Base-by-base conservation (phyloP, 2,888 invertebrate genomes). In the Platypus cylindrus region DNA sequence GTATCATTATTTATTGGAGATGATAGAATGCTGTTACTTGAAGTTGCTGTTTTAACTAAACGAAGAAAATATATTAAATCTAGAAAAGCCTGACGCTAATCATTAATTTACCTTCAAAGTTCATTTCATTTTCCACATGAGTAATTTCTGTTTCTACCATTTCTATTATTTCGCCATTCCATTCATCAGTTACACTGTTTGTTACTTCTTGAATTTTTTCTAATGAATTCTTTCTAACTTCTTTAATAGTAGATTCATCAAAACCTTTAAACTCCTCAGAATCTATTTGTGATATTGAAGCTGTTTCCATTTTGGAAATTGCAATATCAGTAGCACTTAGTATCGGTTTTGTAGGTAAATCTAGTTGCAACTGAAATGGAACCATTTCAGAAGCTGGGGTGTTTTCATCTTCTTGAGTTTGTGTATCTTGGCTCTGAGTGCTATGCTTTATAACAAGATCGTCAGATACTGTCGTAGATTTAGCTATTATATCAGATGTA, bases 1-100 rank as follows among this genome's bases (percentile, higher is more conserved):
- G 60, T 61, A 22, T 58, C 56, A 1, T 43, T 42, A 3, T 45
- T 50, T 17, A 59, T 36, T 3, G 60, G 59, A 3, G 59, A 59
- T 9, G 53, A 48, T 4, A 53, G 55, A 15, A 57, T 38, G 34
- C 20, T 34, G 8, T 31, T 11, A 15, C 18, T 20, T 9, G 18
- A 26, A 7, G 18, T 3, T n/a, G 13, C 17, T n/a, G 30, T 25
- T 11, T 33, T 18, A 5, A n/a, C n/a, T n/a, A n/a, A n/a, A n/a
- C n/a, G n/a, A n/a, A n/a, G n/a, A n/a, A n/a, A n/a, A n/a, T n/a
- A n/a, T n/a, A n/a, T n/a, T n/a, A n/a, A n/a, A n/a, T n/a, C n/a
- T n/a, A n/a, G n/a, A n/a, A n/a, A n/a, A n/a, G n/a, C n/a, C n/a
- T n/a, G n/a, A n/a, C n/a, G n/a, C n/a, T n/a, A n/a, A n/a, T n/a